Evolutionary conservation across 2,113 vertebrate species (phyloP).

Genomic region (Motacilla alba): DNA sequence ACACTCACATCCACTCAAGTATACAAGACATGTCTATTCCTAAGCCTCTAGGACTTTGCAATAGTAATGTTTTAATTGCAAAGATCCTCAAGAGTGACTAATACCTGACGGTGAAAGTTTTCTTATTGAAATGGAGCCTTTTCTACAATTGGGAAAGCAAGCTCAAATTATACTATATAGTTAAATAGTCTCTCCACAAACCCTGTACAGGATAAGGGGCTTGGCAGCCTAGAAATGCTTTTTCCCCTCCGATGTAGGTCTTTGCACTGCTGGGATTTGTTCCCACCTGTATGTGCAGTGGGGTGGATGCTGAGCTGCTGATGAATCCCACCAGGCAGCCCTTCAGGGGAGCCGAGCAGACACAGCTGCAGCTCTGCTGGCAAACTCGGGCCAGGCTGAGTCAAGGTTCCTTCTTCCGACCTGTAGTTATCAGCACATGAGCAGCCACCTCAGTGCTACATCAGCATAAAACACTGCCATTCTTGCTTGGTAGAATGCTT

Average conservation of each 20-base stretch:
- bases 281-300: neutral
- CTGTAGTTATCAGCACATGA: neutral
- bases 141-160: neutral
- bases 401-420: neutral
- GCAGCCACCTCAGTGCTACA: neutral
- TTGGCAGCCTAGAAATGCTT: neutral
- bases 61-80: conserved; percentile 71
- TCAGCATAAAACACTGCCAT: neutral
- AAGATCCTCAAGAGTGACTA: conserved; percentile 4
- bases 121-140: neutral
- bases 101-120: neutral
- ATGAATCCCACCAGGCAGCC: neutral
- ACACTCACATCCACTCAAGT: conserved; percentile 39
- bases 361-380: neutral
- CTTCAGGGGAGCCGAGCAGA: neutral
- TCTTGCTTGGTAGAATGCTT: neutral
- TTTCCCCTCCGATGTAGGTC: neutral
- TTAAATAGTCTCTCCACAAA: neutral
- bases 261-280: neutral
- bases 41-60: conserved; percentile 26
- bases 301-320: neutral
- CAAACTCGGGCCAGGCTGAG: neutral
- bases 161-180: neutral
- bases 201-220: neutral
- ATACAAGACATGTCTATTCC: conserved; percentile 45